Conservation (phyloP, 1,140 invertebrate species). For the Drosophila kikkawai region DNA sequence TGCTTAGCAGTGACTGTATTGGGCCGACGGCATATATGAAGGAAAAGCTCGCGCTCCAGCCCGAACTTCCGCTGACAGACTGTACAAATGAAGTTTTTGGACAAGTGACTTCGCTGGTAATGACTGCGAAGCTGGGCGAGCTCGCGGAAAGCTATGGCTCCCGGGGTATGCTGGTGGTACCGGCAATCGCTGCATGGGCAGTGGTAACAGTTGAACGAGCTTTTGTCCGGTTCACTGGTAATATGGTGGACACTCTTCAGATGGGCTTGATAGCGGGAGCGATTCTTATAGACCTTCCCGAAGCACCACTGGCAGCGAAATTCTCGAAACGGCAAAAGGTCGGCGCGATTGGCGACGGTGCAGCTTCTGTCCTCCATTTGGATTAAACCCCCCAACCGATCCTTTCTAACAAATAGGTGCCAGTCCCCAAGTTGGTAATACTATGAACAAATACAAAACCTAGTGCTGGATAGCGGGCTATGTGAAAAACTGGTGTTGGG, state of each 20-base stretch:
- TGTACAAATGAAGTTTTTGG: conserved; percentile 9
- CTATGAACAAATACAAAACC: too few species aligned
- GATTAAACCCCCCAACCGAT: not conserved
- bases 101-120: conserved; percentile 20
- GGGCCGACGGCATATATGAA: not conserved
- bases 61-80: conserved; percentile 17
- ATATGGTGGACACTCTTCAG: conserved; percentile 16
- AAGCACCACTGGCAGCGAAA: conserved; percentile 30
- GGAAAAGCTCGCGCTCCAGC: not conserved
- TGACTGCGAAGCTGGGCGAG: conserved; percentile 29
- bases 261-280: conserved; percentile 29
- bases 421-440: too few species aligned
- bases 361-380: not conserved
- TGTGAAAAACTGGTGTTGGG: not conserved
- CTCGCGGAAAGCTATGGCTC: not conserved
- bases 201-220: conserved; percentile 5
- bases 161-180: conserved; percentile 4
- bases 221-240: not conserved
- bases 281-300: conserved; percentile 35
- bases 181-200: conserved; percentile 7
- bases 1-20: not conserved
- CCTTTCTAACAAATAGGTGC: not conserved
- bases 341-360: conserved; percentile 1
- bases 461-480: not conserved
- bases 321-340: conserved; percentile 29